Evolutionary conservation across 1,140 invertebrate species (phyloP), one percentile per base, ranked within the genome.

Genomic region (Pogonus chalceus): DNA sequence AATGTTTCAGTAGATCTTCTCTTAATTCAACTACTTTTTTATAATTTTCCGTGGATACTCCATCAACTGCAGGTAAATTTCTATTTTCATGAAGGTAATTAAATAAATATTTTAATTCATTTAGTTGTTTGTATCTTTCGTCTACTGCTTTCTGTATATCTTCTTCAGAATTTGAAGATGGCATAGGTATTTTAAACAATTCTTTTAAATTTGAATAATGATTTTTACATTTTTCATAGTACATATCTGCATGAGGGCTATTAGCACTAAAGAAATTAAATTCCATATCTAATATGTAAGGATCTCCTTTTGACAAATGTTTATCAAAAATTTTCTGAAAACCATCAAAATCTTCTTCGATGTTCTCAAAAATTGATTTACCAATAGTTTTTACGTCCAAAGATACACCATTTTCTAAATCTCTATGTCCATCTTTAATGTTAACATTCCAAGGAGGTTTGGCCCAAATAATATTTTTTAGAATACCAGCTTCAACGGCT

Each of bases 261-360:
- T 79, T 80, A 0, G 91, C 93, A 58, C 90, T 92, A 68, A 92
- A 95, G 68, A 92, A 95, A 68, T 95, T 91, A 53, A 95, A 74
- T 70, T 95, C 92, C 35, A 96, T 81, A 70, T 96, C 92, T n/a
- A 95, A 72, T 35, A 95, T 80, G 61, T 83, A 87, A 0, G 80
- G 67, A 43, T 43, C 37, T 46, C 68, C 65, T 12, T 7, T 7
- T 12, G 37, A 43, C 37, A 43, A 43, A 58, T 1, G n/a, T 49
- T 7, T 61, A 56, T 7, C 48, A 18, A 43, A 35, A 10, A 50
- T 2, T 9, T 20, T 54, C 37, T 51, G 46, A 26, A 63, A 52
- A 47, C 37, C 18, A 9, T 54, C 47, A 16, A 62, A 53, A 65
- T 65, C 47, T 64, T 73, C 60, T 62, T 67, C 16, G 65, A 56